phyloP scores from a whole-genome alignment of 2,797 vertebrate genomes.

The Tokudaia muenninki region DNA sequence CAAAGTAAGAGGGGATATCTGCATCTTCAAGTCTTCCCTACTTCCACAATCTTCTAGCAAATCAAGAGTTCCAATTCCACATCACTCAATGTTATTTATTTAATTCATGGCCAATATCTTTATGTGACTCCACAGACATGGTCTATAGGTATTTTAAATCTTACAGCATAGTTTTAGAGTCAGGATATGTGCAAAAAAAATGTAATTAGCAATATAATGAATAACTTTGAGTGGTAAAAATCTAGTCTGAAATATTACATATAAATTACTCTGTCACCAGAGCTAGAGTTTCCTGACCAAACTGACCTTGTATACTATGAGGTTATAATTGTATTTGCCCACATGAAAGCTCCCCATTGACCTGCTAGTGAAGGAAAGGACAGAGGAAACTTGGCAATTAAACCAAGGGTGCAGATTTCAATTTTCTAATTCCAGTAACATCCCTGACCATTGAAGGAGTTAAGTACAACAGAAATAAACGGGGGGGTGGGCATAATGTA shows the following conservation, averaged over 20 bases:
- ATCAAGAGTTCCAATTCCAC: not conserved
- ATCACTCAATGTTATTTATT: not conserved
- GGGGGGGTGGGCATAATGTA: not conserved
- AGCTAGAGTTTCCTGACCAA: not conserved
- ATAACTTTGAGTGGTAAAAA: not conserved
- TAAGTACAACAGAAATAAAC: not conserved
- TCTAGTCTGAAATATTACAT: not conserved
- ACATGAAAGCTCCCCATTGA: not conserved
- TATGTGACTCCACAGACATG: not conserved
- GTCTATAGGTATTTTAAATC: not conserved
- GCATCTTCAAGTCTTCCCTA: not conserved
- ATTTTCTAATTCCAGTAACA: not conserved
- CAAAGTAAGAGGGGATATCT: not conserved
- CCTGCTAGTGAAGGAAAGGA: not conserved
- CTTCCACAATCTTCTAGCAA: not conserved
- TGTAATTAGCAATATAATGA: not conserved
- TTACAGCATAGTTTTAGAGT: not conserved
- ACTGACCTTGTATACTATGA: not conserved
- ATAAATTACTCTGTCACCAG: not conserved
- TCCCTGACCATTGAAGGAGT: too few relatives aligned
- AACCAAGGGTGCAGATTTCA: not conserved
- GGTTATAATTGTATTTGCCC: not conserved
- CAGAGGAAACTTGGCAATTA: not conserved
- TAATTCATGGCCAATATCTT: not conserved
- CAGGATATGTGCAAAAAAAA: not conserved